Evolutionary conservation across 2,113 vertebrate genomes (phyloP).

Genomic region (Lichenostomus cassidix): DNA sequence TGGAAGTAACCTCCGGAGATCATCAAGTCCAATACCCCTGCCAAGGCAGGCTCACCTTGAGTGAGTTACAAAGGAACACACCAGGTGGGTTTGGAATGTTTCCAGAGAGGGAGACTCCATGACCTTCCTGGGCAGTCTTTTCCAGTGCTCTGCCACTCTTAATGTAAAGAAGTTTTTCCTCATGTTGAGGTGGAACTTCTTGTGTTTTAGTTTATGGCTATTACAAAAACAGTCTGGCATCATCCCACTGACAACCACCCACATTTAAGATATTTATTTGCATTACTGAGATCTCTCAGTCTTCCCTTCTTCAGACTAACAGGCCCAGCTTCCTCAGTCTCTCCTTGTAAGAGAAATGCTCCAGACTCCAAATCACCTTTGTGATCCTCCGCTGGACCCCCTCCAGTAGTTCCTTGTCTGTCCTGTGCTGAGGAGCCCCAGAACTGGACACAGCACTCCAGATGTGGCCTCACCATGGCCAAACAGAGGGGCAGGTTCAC

Average conservation of each 20-base stretch:
- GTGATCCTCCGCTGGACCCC: accelerated
- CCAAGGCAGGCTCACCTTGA: not conserved
- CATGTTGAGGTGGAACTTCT: not conserved
- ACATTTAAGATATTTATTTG: not conserved
- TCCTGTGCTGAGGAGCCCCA: not conserved
- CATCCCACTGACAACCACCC: not conserved
- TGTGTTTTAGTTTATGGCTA: not conserved
- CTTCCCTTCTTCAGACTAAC: not conserved
- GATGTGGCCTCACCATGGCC: not conserved
- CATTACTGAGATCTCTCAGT: not conserved
- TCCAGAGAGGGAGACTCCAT: not conserved
- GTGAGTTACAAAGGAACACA: not conserved
- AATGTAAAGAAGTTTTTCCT: not conserved
- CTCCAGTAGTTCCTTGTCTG: not conserved
- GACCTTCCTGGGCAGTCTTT: not conserved
- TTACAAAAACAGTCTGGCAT: not conserved
- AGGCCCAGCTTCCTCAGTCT: not conserved
- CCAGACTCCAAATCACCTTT: not conserved
- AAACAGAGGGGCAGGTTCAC: not conserved
- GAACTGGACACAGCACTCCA: not conserved
- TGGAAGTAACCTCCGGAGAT: not conserved
- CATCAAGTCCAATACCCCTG: accelerated
- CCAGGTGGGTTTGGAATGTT: not conserved
- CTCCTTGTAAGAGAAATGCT: not conserved
- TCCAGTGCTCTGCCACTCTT: not conserved